Conservation (phyloP, 1,140 invertebrate genomes). For the Sycobia sp. region DNA sequence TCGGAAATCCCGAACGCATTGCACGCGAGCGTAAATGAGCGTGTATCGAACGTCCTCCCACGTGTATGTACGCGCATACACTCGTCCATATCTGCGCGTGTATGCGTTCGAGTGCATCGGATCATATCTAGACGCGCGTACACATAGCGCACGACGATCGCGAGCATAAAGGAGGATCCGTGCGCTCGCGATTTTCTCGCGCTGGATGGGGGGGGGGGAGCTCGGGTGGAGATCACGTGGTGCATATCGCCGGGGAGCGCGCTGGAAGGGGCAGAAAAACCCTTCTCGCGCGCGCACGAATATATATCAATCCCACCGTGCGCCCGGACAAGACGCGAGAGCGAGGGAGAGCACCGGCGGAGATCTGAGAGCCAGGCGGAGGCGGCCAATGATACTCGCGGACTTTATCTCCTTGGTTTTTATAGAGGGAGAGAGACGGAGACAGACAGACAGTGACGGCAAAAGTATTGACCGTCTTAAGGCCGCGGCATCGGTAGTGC, state of each 20-base stretch:
- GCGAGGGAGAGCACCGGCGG: background rate
- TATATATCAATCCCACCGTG: background rate
- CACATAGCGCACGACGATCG: too few relatives aligned
- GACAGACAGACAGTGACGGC: slow-evolving; percentile 8
- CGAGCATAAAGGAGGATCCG: too few relatives aligned
- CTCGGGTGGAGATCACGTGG: slow-evolving; percentile 13
- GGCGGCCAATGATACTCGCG: slow-evolving; percentile 54
- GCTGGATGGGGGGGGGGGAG: too few relatives aligned
- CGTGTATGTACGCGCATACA: too few relatives aligned
- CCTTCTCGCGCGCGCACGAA: background rate
- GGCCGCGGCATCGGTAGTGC: background rate
- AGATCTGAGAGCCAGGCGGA: background rate
- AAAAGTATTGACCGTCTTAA: slow-evolving; percentile 52
- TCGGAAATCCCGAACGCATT: too few relatives aligned
- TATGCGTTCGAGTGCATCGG: too few relatives aligned
- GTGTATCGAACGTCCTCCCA: too few relatives aligned
- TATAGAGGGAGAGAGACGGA: too few relatives aligned
- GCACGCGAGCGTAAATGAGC: too few relatives aligned
- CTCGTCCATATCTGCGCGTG: too few relatives aligned
- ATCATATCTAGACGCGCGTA: too few relatives aligned
- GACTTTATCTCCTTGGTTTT: slow-evolving; percentile 54
- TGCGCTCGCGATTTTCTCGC: too few relatives aligned
- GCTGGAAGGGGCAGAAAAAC: slow-evolving; percentile 2
- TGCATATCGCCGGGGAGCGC: background rate
- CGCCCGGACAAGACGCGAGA: background rate